A percentile compares a stretch with the other conserved stretches of the same genome.
These are phyloP conservation scores for Zootoca vivipara DNA, from an alignment of 2,113 vertebrate genomes.

Conservation along the genomic window DNA sequence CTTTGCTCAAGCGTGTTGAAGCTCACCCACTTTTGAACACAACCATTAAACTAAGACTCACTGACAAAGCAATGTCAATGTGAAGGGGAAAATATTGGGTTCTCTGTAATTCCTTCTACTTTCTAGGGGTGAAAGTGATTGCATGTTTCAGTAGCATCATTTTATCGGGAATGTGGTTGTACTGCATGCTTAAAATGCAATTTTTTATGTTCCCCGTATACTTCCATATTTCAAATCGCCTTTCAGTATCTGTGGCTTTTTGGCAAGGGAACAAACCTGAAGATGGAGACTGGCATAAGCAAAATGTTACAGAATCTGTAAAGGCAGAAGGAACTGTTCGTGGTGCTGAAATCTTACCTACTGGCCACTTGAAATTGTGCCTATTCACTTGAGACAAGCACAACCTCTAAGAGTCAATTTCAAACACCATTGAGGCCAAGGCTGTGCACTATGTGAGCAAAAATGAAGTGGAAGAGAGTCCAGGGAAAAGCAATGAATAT, in stretches of 20 bases:
- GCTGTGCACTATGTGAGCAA: not conserved
- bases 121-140: not conserved
- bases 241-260: not conserved
- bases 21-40: not conserved
- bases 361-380: not conserved
- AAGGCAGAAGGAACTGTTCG: constrained; percentile 1
- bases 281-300: not conserved
- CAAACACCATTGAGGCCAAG: not conserved
- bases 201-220: not conserved
- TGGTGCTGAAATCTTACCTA: constrained; percentile 10
- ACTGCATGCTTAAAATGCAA: not conserved
- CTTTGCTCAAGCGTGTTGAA: not conserved
- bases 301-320: not conserved
- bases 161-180: not conserved
- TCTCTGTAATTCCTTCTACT: not conserved
- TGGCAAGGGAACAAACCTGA: not conserved
- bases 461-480: not conserved
- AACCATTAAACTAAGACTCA: not conserved
- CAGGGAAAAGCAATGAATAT: not conserved
- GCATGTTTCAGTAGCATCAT: not conserved
- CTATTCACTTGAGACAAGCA: not conserved
- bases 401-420: not conserved
- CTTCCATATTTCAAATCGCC: not conserved
- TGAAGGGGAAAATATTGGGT: not conserved
- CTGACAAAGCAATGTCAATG: not conserved